phyloP scores from a whole-genome alignment of 2,113 vertebrate species.

The Okapia johnstoni region DNA sequence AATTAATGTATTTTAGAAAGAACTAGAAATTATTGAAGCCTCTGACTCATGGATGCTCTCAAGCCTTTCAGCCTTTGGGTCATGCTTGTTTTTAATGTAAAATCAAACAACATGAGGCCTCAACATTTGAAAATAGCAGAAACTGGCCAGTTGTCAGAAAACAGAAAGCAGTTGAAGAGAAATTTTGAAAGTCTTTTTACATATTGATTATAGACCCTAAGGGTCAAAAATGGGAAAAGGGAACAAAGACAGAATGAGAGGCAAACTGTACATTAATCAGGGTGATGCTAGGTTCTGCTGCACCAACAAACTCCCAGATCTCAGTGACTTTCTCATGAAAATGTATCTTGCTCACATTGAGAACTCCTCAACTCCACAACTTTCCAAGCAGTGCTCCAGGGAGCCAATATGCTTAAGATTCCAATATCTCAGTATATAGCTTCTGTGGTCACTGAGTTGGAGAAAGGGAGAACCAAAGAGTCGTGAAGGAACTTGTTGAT shows the following conservation, averaged over 20 bases:
- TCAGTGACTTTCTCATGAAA: not conserved
- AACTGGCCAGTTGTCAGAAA: not conserved
- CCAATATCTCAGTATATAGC: not conserved
- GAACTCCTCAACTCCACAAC: not conserved
- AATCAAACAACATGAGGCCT: not conserved
- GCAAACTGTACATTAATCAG: not conserved
- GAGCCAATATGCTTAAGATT: not conserved
- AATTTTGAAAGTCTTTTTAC: not conserved
- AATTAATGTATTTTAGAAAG: not conserved
- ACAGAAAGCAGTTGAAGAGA: not conserved
- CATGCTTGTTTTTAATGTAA: not conserved
- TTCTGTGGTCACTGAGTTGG: not conserved
- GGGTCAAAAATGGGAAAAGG: not conserved
- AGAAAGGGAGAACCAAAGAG: not conserved
- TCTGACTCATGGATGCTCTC: not conserved
- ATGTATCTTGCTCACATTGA: not conserved
- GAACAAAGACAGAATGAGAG: not conserved
- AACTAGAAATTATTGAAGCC: not conserved
- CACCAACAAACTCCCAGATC: not conserved
- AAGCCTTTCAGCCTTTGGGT: not conserved
- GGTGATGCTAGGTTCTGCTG: not conserved
- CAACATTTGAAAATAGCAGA: not conserved
- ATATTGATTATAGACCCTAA: not conserved
- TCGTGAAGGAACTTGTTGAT: not conserved
- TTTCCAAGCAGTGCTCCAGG: not conserved